Percentiles rank a stretch among this genome's conserved stretches.
phyloP scores from a whole-genome alignment of 2,113 vertebrate species.

The Conger conger region DNA sequence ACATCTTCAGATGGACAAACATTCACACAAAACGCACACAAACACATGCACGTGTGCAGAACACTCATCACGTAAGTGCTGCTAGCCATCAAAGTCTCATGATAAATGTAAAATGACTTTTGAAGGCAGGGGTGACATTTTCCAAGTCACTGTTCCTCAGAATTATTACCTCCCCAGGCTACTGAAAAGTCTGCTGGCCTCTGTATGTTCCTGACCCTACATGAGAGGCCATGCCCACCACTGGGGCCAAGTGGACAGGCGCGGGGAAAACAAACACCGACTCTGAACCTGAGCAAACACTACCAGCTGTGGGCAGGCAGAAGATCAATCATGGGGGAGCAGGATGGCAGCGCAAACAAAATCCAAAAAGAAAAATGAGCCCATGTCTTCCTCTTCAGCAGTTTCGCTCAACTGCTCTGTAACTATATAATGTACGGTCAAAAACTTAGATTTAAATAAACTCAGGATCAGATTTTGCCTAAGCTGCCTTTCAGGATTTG shows the following conservation, averaged over 20 bases:
- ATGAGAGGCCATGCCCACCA: not conserved
- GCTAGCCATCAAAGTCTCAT: not conserved
- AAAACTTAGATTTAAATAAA: not conserved
- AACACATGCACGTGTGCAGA: not conserved
- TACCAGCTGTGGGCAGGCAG: slow-evolving; percentile 13
- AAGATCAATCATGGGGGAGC: not conserved
- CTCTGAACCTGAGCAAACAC: slow-evolving; percentile 25
- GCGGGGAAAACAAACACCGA: slow-evolving; percentile 6
- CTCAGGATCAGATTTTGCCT: not conserved
- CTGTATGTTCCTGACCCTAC: not conserved
- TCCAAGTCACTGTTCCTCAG: not conserved
- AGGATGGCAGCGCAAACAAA: not conserved
- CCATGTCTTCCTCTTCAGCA: not conserved
- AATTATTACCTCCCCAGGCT: not conserved
- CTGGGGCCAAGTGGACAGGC: not conserved
- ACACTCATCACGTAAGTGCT: not conserved
- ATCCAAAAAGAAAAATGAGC: not conserved
- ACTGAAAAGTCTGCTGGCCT: slow-evolving; percentile 3
- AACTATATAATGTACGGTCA: not conserved
- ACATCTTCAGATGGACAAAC: slow-evolving; percentile 49
- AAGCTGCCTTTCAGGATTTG: not conserved
- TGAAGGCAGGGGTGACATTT: slow-evolving; percentile 5
- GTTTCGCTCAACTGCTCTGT: not conserved
- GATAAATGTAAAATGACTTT: not conserved
- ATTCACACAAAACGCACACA: slow-evolving; percentile 26